These are phyloP conservation scores for Pelosia muscerda DNA, from an alignment of 2,888 invertebrate genomes.

Conservation along the genomic window DNA sequence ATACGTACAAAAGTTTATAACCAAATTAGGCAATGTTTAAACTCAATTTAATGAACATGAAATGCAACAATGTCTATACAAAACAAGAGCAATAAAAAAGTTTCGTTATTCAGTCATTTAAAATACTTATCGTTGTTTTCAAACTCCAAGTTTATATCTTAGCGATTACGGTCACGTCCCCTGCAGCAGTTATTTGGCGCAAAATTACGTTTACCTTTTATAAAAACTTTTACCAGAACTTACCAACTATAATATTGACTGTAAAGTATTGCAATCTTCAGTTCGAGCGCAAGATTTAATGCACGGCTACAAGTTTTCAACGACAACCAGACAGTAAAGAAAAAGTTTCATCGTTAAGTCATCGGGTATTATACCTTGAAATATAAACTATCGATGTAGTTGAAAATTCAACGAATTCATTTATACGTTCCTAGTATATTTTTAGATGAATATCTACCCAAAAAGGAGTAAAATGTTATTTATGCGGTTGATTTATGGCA, in stretches of 20 bases:
- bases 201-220: background rate
- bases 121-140: background rate
- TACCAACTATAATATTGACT: slow-evolving; percentile 12
- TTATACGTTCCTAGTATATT: background rate
- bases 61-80: background rate
- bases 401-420: background rate
- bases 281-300: slow-evolving; percentile 4
- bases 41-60: background rate
- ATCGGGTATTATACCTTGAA: slow-evolving; percentile 4
- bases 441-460: background rate
- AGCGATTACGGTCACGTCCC: background rate
- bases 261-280: slow-evolving; percentile 10
- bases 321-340: slow-evolving; percentile 1
- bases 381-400: slow-evolving; percentile 3
- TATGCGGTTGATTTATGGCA: no score
- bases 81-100: slow-evolving; percentile 5
- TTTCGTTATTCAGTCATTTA: background rate
- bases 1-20: no score
- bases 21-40: background rate
- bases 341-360: slow-evolving; percentile 3
- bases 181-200: background rate
- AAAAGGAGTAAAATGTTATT: no score
- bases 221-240: background rate
- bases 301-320: slow-evolving; percentile 3
- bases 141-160: background rate